Evolutionary conservation across 2,113 vertebrate genomes (phyloP).

Genomic region (Dicaeum eximium): DNA sequence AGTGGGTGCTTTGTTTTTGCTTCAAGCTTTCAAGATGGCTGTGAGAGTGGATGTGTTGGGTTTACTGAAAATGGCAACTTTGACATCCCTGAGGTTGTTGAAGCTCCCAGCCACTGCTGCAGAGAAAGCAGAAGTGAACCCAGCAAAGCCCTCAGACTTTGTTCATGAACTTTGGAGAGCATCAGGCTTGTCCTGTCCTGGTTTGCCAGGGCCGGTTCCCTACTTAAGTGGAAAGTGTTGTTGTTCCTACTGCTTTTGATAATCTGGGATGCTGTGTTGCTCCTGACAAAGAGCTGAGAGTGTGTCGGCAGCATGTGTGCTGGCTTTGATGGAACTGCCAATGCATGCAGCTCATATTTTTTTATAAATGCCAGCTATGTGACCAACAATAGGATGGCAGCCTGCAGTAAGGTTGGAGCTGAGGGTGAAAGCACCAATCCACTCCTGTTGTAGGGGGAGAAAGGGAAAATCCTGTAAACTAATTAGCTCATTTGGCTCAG

Average conservation of each 20-base stretch:
- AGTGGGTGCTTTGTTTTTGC: background rate
- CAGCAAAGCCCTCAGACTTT: background rate
- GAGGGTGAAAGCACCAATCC: background rate
- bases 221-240: background rate
- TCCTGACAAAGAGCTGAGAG: background rate
- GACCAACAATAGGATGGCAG: background rate
- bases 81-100: rapidly evolving
- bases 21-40: no score
- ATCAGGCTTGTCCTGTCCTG: background rate
- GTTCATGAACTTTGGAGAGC: background rate
- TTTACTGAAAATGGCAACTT: rapidly evolving
- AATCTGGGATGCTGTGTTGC: background rate
- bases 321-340: background rate
- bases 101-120: rapidly evolving
- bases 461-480: background rate
- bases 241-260: background rate
- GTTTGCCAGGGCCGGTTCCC: background rate
- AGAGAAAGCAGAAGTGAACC: background rate
- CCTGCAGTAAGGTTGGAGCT: background rate
- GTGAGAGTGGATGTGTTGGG: background rate
- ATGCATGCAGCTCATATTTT: background rate
- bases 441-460: background rate
- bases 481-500: conserved; percentile 37
- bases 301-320: background rate
- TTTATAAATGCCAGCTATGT: background rate